phyloP scores from a whole-genome alignment of 1,140 invertebrate species.

The Neuroterus valhalla region DNA sequence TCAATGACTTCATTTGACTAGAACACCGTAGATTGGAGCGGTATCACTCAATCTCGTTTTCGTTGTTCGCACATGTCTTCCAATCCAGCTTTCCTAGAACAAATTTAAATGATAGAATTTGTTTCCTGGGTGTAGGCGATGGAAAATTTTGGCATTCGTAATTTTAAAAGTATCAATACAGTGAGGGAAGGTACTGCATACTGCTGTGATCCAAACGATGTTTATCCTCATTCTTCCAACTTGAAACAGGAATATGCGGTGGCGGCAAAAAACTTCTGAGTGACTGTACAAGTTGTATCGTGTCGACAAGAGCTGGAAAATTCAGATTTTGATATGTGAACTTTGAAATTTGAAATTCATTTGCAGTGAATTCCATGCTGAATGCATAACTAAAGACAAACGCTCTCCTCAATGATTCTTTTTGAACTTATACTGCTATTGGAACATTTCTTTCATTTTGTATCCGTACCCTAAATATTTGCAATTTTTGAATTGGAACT shows the following conservation, averaged over 20 bases:
- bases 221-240: constrained; percentile 91
- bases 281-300: constrained; percentile 89
- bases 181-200: constrained; percentile 64
- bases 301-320: constrained; percentile 84
- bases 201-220: constrained; percentile 77
- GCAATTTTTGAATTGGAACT: too few relatives aligned
- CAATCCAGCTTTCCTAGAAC: constrained; percentile 61
- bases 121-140: constrained; percentile 35
- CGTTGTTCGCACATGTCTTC: constrained; percentile 67
- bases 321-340: neutral
- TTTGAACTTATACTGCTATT: too few relatives aligned
- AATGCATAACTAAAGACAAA: too few relatives aligned
- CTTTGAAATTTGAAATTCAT: constrained; percentile 31
- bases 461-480: too few relatives aligned
- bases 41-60: constrained; percentile 63
- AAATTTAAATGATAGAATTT: constrained; percentile 38
- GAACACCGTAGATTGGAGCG: constrained; percentile 64
- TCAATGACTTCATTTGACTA: constrained; percentile 71
- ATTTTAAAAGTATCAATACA: constrained; percentile 54
- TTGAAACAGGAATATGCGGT: constrained; percentile 89
- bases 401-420: too few relatives aligned
- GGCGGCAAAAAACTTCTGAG: constrained; percentile 87
- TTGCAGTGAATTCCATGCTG: too few relatives aligned
- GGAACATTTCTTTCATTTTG: too few relatives aligned
- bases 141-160: constrained; percentile 27